Conservation (phyloP, 1,140 invertebrate genomes). For the Megalopta genalis region DNA sequence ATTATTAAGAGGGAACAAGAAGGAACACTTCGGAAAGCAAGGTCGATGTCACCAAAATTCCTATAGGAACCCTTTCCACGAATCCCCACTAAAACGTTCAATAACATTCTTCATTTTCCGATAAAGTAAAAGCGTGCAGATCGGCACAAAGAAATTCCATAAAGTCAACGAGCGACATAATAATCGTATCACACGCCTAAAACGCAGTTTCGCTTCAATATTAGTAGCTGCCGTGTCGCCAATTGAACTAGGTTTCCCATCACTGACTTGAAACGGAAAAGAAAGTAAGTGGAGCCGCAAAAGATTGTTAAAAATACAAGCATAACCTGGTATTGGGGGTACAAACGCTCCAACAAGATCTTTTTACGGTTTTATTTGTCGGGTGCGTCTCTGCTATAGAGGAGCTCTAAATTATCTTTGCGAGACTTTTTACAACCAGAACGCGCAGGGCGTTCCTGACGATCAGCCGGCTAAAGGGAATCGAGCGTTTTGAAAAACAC, state of each 20-base stretch:
- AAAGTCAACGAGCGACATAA: not conserved
- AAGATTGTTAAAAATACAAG: not conserved
- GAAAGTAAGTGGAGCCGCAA: too few relatives aligned
- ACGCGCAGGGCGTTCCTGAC: constrained; percentile 7
- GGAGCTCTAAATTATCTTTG: constrained; percentile 64
- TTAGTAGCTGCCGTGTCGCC: constrained; percentile 22
- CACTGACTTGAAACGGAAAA: too few relatives aligned
- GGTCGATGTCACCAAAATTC: too few relatives aligned
- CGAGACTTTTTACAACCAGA: constrained; percentile 38
- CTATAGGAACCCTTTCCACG: too few relatives aligned
- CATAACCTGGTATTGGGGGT: constrained; percentile 17
- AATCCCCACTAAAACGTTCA: not conserved
- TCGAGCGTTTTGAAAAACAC: constrained; percentile 28
- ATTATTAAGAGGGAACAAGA: too few relatives aligned
- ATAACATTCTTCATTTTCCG: not conserved
- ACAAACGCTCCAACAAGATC: constrained; percentile 68
- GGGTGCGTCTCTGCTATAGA: constrained; percentile 67
- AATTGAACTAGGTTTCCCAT: constrained; percentile 18
- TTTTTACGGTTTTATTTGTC: constrained; percentile 71
- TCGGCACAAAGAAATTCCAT: not conserved
- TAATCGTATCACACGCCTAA: not conserved
- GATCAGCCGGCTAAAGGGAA: constrained; percentile 42
- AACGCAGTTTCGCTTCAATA: constrained; percentile 9
- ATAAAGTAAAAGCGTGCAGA: constrained; percentile 37
- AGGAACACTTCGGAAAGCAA: too few relatives aligned